These are phyloP conservation scores for Atlantisia rogersi DNA, from an alignment of 2,113 vertebrate genomes.

Conservation along the genomic window DNA sequence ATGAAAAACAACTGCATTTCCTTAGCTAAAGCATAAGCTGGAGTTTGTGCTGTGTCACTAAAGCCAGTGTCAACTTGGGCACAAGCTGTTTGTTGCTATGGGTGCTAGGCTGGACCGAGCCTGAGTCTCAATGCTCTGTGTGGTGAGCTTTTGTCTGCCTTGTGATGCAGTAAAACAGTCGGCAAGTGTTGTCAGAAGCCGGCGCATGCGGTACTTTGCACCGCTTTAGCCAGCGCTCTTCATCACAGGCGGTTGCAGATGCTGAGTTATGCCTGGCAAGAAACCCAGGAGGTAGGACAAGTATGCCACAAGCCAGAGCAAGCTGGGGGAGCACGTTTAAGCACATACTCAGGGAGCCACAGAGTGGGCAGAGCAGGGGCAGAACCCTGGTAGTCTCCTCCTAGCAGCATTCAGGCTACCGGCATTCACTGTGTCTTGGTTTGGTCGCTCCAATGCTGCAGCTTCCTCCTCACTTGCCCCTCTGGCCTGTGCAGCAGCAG, in stretches of 20 bases:
- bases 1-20: neutral
- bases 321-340: neutral
- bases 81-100: neutral
- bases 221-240: neutral
- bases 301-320: neutral
- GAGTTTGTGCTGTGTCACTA: neutral
- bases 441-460: neutral
- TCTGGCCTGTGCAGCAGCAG: neutral
- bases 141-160: neutral
- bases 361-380: neutral
- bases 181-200: neutral
- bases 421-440: neutral
- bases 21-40: neutral
- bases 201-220: neutral
- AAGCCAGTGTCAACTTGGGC: accelerated
- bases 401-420: neutral
- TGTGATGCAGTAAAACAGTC: neutral
- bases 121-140: accelerated
- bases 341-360: neutral
- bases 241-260: neutral
- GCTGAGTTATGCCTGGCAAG: neutral
- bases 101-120: neutral
- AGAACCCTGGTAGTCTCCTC: neutral
- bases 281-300: neutral
- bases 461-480: neutral